Conservation (phyloP, 2,888 invertebrate species). For the Synanthedon vespiformis region DNA sequence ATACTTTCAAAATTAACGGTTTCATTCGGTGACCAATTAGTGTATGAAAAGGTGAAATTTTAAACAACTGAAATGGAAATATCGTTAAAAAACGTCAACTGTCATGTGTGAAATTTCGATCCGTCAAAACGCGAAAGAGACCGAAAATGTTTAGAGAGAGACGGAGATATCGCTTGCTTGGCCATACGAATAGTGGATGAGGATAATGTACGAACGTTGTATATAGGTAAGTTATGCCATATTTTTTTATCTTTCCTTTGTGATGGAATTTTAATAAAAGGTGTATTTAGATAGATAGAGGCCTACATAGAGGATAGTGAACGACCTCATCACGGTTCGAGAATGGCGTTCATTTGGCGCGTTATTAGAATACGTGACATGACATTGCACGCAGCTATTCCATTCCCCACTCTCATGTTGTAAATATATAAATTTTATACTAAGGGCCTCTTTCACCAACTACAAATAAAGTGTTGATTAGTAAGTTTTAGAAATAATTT, state of each 20-base stretch:
- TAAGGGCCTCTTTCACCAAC: no score
- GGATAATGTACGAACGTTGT: no score
- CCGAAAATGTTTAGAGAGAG: constrained; percentile 24
- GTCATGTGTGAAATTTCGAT: constrained; percentile 41
- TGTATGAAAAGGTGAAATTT: no score
- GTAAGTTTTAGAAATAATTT: no score
- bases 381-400: neutral
- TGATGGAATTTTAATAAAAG: constrained; percentile 33
- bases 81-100: constrained; percentile 24
- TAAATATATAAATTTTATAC: neutral
- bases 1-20: no score
- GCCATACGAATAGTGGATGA: no score
- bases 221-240: no score
- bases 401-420: neutral
- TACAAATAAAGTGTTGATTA: no score
- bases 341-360: constrained; percentile 37
- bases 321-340: constrained; percentile 30
- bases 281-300: constrained; percentile 15
- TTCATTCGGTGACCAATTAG: no score
- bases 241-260: constrained; percentile 1
- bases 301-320: constrained; percentile 19
- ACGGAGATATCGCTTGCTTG: constrained; percentile 22
- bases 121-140: constrained; percentile 57
- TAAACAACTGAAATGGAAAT: constrained; percentile 2
- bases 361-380: constrained; percentile 37